Evolutionary conservation across 1,140 invertebrate genomes (phyloP).

Genomic region (Antheraea pernyi): DNA sequence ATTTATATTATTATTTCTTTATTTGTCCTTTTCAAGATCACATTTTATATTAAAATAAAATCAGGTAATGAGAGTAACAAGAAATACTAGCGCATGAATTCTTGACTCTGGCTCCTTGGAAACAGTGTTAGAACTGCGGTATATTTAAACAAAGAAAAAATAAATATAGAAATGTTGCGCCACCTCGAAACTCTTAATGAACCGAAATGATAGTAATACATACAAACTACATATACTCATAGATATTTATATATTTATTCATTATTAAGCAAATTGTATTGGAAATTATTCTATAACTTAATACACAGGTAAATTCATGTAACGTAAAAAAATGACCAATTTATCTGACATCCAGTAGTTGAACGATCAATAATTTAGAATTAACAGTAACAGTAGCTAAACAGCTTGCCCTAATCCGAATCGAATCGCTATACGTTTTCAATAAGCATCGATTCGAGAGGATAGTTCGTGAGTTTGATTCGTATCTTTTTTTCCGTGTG

Average conservation of each 20-base stretch:
- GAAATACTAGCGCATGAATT: too few species aligned
- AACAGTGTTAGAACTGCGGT: too few species aligned
- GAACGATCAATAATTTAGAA: conserved; percentile 63
- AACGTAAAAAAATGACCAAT: conserved; percentile 13
- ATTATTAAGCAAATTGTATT: conserved; percentile 54
- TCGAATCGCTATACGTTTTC: conserved; percentile 61
- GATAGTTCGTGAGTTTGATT: conserved; percentile 16
- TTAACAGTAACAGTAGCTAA: conserved; percentile 67
- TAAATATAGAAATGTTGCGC: too few species aligned
- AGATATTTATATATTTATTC: not conserved
- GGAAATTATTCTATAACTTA: conserved; percentile 44
- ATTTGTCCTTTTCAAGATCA: too few species aligned
- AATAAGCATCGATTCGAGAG: conserved; percentile 58
- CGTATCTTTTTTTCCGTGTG: conserved; percentile 43
- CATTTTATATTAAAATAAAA: too few species aligned
- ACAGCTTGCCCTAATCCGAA: conserved; percentile 61
- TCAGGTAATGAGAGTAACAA: too few species aligned
- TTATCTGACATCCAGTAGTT: conserved; percentile 17
- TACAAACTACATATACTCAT: conserved; percentile 6
- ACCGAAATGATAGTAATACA: too few species aligned
- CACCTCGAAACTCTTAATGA: too few species aligned
- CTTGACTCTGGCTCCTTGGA: too few species aligned
- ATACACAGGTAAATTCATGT: conserved; percentile 27
- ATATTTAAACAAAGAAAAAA: too few species aligned
- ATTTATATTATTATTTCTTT: too few species aligned